A percentile compares a stretch with the other conserved stretches of the same genome.
Conservation (phyloP, 2,113 vertebrate genomes). For the Vidua chalybeata region DNA sequence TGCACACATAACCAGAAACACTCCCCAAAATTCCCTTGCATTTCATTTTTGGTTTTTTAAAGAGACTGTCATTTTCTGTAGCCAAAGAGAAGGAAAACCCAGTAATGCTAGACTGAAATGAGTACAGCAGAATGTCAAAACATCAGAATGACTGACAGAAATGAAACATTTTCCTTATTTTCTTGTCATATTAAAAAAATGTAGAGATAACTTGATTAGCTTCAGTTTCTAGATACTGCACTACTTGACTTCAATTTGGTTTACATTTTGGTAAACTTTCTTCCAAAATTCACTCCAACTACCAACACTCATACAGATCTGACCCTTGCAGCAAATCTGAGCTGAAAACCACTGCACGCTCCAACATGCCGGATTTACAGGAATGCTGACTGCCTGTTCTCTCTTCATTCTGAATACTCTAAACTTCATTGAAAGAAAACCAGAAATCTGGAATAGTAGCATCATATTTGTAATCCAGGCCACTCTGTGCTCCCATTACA, state of each 20-base stretch:
- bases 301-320: neutral
- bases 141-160: neutral
- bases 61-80: neutral
- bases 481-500: neutral
- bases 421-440: neutral
- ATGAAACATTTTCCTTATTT: slow-evolving; percentile 3
- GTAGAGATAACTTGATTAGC: neutral
- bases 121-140: neutral
- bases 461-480: neutral
- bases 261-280: slow-evolving; percentile 26
- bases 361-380: neutral
- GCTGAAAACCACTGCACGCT: neutral
- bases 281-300: neutral
- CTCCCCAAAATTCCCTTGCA: neutral
- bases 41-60: neutral
- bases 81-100: neutral
- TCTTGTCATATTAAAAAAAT: neutral
- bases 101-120: neutral
- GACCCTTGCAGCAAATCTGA: neutral
- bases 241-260: neutral
- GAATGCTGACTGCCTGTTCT: neutral
- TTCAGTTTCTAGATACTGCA: neutral
- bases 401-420: neutral
- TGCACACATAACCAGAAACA: neutral
- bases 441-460: neutral